Evolutionary conservation across 2,113 vertebrate genomes (phyloP).

Genomic region (Archocentrus centrarchus): DNA sequence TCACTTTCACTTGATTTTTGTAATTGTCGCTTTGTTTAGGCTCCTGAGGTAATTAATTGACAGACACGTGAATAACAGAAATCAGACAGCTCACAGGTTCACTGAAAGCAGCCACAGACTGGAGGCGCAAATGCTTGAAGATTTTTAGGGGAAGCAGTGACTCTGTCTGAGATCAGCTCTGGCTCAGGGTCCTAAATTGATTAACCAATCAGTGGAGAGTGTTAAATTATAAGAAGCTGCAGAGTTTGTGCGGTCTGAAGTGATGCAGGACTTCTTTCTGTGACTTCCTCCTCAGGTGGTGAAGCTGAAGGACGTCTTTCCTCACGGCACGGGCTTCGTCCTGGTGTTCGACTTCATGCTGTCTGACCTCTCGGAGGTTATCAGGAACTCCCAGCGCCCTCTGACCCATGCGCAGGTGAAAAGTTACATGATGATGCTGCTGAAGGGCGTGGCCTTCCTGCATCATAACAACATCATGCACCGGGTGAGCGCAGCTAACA

Average conservation of each 20-base stretch:
- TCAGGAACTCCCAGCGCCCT: constrained; percentile 85
- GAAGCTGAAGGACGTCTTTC: constrained; percentile 89
- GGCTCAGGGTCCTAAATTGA: no score
- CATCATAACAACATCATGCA: constrained; percentile 92
- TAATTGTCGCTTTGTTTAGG: no score
- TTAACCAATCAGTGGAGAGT: no score
- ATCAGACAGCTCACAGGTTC: no score
- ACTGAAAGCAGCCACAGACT: no score
- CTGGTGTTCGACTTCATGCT: constrained; percentile 94
- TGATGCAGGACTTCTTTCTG: background rate
- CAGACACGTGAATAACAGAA: no score
- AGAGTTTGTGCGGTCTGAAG: background rate
- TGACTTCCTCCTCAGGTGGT: constrained; percentile 82
- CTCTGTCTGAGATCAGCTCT: no score
- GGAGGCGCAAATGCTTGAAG: no score
- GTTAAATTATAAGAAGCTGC: background rate
- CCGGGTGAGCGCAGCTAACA: constrained; percentile 73
- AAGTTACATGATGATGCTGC: constrained; percentile 92
- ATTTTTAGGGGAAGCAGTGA: no score
- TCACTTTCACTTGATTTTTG: no score
- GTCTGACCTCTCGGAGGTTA: constrained; percentile 90
- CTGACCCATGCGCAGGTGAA: constrained; percentile 89
- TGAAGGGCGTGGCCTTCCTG: constrained; percentile 90
- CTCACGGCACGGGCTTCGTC: constrained; percentile 89
- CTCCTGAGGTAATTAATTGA: no score